A percentile compares a stretch with the other conserved stretches of the same genome.
These are phyloP conservation scores for Nylanderia fulva DNA, from an alignment of 1,140 invertebrate genomes.

Conservation along the genomic window DNA sequence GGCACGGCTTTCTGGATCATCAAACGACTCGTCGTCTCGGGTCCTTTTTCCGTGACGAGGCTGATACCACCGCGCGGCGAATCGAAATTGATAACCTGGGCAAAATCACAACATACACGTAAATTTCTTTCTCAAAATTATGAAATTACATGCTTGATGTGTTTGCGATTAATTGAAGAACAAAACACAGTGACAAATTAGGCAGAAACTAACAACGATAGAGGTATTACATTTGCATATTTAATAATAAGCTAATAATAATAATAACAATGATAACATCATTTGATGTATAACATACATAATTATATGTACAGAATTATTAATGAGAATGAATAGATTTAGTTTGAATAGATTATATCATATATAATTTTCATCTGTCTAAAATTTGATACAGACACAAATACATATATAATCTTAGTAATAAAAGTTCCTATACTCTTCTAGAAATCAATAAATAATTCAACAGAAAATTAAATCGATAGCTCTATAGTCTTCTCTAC, in stretches of 20 bases:
- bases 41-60: conserved; percentile 87
- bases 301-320: not conserved
- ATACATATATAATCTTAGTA: not conserved
- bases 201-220: not conserved
- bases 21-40: conserved; percentile 87
- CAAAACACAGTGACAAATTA: not conserved
- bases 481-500: not conserved
- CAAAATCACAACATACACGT: conserved; percentile 12
- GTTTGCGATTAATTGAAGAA: conserved; percentile 24
- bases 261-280: not conserved
- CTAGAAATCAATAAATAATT: not conserved
- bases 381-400: no score
- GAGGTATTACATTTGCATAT: conserved; percentile 30
- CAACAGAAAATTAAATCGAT: not conserved
- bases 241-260: not conserved
- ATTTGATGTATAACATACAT: conserved; percentile 20
- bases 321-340: not conserved
- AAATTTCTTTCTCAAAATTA: not conserved
- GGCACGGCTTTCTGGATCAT: conserved; percentile 87
- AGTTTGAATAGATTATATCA: not conserved
- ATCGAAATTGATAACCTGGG: conserved; percentile 87
- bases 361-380: no score
- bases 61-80: conserved; percentile 87
- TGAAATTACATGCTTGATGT: not conserved
- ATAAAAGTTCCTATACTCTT: not conserved